A percentile compares a stretch with the other conserved stretches of the same genome.
Evolutionary conservation across 92 coral and sea anemone genomes (phyloP).

Genomic region (Blastomussa wellsi): DNA sequence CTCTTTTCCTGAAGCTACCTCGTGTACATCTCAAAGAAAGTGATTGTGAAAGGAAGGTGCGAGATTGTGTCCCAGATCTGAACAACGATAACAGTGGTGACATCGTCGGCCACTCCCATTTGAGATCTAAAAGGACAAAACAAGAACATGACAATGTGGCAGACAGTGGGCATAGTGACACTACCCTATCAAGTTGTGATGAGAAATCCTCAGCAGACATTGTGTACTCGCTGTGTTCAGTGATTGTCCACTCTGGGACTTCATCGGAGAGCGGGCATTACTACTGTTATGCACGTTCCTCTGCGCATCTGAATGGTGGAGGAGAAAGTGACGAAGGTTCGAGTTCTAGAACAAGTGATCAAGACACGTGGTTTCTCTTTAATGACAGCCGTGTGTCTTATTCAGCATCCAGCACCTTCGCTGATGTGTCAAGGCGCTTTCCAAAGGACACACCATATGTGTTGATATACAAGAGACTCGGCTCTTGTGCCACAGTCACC

Average conservation of each 20-base stretch:
- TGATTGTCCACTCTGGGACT: constrained; percentile 95
- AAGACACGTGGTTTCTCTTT: constrained; percentile 75
- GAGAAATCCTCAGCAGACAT: constrained; percentile 48
- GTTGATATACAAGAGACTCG: constrained; percentile 69
- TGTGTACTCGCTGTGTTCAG: constrained; percentile 82
- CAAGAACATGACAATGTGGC: constrained; percentile 16
- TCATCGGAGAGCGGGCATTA: constrained; percentile 98
- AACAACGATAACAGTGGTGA: background rate
- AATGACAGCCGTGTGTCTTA: constrained; percentile 86
- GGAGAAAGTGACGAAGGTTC: constrained; percentile 9
- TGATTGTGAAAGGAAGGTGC: background rate
- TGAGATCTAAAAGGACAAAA: constrained; percentile 25
- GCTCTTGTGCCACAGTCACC: constrained; percentile 29
- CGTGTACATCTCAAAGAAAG: constrained; percentile 19
- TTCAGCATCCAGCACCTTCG: constrained; percentile 69
- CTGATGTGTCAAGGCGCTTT: constrained; percentile 76
- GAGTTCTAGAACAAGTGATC: constrained; percentile 22
- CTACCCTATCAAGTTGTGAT: background rate
- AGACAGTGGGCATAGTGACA: background rate
- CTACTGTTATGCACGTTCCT: constrained; percentile 86
- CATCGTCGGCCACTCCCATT: background rate
- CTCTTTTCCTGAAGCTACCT: constrained; percentile 67
- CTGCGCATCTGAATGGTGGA: constrained; percentile 19
- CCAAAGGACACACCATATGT: constrained; percentile 91
- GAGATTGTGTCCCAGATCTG: background rate